Base-by-base conservation (phyloP, 2,113 vertebrate genomes). In the Hystrix cristata region DNA sequence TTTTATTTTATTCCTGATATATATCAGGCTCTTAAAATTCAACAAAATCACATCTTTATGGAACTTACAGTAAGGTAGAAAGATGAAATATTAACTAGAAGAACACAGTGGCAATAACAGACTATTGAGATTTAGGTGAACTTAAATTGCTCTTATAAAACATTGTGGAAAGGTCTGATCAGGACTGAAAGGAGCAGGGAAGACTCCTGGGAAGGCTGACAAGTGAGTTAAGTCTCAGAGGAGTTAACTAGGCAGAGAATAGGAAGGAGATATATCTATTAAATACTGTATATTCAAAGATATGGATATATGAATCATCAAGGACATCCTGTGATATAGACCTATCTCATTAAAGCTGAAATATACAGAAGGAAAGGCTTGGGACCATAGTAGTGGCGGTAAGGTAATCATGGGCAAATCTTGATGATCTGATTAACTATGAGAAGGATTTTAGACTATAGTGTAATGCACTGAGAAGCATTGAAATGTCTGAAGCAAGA, bases 61-160 rank as follows among this genome's bases (percentile, higher is more conserved):
- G 11, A 95, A 88, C 10, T 87, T n/a, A 76, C 2, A 64, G 11
- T 55, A 87, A 11, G 21, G 15, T 78, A 79, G 38, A 93, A 95
- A 76, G 59, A 48, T 38, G 12, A 93, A 93, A 93, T 82, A 19
- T 81, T 80, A 11, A 7, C 7, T 92, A 94, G 69, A 74, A 83
- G 91, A 96, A 31, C 3, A 46, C 19, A 87, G 29, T 57, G 74
- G 7, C 10, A 16, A 62, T 74, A 74, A 79, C 3, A 23, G 84
- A 81, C 16, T 62, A 29, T 18, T 18, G 29, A 79, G 62, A 90
- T 25, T 93, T 69, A 76, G 14, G 38, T 87, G 81, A 82, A 7
- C 18, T 84, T 82, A 91, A 67, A 27, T 43, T 95, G 27, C n/a
- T 82, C 38, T 88, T 82, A 81, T 59, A 65, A 83, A 60, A 76